Percentiles rank a stretch among this genome's conserved stretches.
Evolutionary conservation across 2,797 vertebrate genomes (phyloP).

Genomic region (Uromys caudimaculatus): DNA sequence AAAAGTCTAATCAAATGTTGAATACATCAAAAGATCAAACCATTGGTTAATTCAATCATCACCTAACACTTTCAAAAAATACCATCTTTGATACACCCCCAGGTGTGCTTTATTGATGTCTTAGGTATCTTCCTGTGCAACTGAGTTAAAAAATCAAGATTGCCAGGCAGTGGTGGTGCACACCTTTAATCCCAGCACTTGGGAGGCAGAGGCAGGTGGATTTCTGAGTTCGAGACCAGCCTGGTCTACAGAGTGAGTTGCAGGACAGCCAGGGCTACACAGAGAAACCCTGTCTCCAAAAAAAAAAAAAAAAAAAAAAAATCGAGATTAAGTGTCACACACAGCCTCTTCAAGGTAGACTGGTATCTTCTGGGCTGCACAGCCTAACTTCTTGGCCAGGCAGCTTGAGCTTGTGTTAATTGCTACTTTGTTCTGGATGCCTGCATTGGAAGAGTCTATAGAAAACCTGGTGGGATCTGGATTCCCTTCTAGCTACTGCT

Average conservation of each 20-base stretch:
- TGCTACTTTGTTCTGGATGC: background rate
- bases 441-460: background rate
- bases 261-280: too few species aligned
- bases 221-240: too few species aligned
- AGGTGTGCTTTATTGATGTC: background rate
- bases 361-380: background rate
- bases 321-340: background rate
- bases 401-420: background rate
- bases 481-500: background rate
- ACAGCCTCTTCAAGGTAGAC: background rate
- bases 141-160: background rate
- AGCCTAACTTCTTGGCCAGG: background rate
- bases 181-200: too few species aligned
- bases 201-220: too few species aligned
- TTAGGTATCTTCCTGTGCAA: background rate
- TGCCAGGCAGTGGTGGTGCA: too few species aligned
- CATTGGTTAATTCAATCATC: background rate
- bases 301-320: too few species aligned
- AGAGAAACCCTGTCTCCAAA: too few species aligned
- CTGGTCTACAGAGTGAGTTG: too few species aligned
- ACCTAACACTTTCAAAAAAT: background rate
- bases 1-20: background rate
- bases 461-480: background rate
- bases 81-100: background rate
- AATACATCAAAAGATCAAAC: background rate